Percentiles rank a stretch among this genome's conserved stretches.
These are phyloP conservation scores for Cottus gobio DNA, from an alignment of 2,113 vertebrate genomes.

Conservation along the genomic window DNA sequence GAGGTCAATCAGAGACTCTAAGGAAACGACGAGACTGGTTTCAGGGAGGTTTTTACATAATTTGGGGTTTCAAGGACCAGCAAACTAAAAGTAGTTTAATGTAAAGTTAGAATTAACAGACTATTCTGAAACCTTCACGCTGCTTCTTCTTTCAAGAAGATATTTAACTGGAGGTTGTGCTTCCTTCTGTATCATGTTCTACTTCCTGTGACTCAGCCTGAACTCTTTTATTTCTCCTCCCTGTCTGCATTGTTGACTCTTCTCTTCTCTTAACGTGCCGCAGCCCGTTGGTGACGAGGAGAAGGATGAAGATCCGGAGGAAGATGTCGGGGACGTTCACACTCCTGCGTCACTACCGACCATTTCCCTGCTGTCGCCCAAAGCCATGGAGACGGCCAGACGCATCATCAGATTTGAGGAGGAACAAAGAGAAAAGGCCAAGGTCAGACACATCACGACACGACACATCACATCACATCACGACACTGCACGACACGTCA, in stretches of 20 bases:
- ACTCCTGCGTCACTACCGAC: constrained; percentile 42
- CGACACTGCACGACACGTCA: too few species aligned
- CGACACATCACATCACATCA: too few species aligned
- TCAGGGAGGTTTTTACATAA: too few species aligned
- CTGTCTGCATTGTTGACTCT: neutral
- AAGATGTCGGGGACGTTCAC: constrained; percentile 32
- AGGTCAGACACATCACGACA: constrained; percentile 84
- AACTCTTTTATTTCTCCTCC: neutral
- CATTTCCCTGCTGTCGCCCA: constrained; percentile 80
- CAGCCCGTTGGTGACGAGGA: constrained; percentile 38
- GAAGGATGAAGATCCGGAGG: constrained; percentile 37
- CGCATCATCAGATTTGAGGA: constrained; percentile 88
- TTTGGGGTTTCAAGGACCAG: too few species aligned
- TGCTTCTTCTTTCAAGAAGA: neutral
- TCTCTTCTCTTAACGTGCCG: neutral
- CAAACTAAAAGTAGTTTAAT: too few species aligned
- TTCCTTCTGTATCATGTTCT: neutral
- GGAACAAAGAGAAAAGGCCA: constrained; percentile 84
- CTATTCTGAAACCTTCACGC: too few species aligned
- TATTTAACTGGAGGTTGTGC: neutral
- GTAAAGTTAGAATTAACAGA: too few species aligned
- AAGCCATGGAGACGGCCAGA: constrained; percentile 86
- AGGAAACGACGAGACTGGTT: neutral
- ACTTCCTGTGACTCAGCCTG: neutral
- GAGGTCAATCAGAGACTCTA: too few species aligned